Evolutionary conservation across 1,140 invertebrate genomes (phyloP).

Genomic region (Elysia chlorotica): DNA sequence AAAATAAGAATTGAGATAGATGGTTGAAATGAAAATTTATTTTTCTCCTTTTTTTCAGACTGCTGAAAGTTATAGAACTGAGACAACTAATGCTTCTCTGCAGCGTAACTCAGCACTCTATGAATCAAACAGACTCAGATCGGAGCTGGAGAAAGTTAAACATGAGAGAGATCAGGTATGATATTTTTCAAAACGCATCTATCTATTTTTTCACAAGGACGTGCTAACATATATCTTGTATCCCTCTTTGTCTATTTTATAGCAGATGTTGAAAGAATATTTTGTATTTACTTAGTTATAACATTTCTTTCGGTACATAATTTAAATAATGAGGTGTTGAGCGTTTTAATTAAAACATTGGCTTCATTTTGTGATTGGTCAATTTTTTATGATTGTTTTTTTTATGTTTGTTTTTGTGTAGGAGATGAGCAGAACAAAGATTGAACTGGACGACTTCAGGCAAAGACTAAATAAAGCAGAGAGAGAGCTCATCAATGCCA

Average conservation of each 20-base stretch:
- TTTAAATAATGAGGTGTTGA: background rate
- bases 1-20: no score
- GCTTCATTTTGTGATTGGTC: background rate
- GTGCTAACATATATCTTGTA: no score
- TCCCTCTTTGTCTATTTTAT: no score
- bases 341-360: background rate
- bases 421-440: constrained; percentile 39
- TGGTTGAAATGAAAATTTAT: no score
- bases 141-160: constrained; percentile 33
- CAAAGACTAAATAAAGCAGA: constrained; percentile 46
- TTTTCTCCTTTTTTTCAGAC: constrained; percentile 4
- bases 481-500: constrained; percentile 44
- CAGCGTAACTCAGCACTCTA: constrained; percentile 45
- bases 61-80: constrained; percentile 33
- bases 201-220: no score
- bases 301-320: no score
- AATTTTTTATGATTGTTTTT: background rate
- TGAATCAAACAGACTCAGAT: constrained; percentile 37
- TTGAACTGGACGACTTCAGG: constrained; percentile 41
- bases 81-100: constrained; percentile 44
- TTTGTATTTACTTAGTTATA: no score
- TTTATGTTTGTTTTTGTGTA: constrained; percentile 27
- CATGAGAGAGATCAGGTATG: constrained; percentile 43
- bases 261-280: no score
- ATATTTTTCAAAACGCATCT: no score